Conservation (phyloP, 2,113 vertebrate species). For the Tetrax tetrax region DNA sequence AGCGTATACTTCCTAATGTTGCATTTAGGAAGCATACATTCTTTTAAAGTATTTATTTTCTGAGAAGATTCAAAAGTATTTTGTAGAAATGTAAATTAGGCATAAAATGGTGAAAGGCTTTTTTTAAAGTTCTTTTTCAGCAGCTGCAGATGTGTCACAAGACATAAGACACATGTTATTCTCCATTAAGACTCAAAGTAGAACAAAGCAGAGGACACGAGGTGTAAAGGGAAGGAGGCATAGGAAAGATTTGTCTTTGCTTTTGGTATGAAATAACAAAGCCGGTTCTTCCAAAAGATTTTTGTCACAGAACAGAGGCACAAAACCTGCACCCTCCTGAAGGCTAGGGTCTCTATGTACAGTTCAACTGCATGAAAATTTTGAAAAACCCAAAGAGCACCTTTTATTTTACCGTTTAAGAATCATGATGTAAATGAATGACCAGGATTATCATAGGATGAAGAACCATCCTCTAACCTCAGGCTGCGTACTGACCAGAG, state of each 20-base stretch:
- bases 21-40: constrained; percentile 28
- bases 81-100: constrained; percentile 46
- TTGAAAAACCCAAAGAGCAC: not conserved
- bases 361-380: not conserved
- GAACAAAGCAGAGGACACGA: constrained; percentile 21
- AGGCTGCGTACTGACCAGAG: not conserved
- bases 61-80: constrained; percentile 37
- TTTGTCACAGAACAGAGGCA: not conserved
- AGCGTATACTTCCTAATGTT: not conserved
- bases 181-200: not conserved
- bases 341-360: not conserved
- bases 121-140: constrained; percentile 4
- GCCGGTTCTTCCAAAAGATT: not conserved
- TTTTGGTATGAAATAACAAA: constrained; percentile 31
- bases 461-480: not conserved
- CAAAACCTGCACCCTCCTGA: not conserved
- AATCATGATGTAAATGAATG: not conserved
- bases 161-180: not conserved
- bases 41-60: constrained; percentile 33
- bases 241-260: constrained; percentile 1
- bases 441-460: not conserved
- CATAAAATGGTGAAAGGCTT: not conserved
- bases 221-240: not conserved
- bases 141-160: not conserved
- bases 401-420: not conserved